phyloP scores from a whole-genome alignment of 2,797 vertebrate species.

The Apogon talboti region DNA sequence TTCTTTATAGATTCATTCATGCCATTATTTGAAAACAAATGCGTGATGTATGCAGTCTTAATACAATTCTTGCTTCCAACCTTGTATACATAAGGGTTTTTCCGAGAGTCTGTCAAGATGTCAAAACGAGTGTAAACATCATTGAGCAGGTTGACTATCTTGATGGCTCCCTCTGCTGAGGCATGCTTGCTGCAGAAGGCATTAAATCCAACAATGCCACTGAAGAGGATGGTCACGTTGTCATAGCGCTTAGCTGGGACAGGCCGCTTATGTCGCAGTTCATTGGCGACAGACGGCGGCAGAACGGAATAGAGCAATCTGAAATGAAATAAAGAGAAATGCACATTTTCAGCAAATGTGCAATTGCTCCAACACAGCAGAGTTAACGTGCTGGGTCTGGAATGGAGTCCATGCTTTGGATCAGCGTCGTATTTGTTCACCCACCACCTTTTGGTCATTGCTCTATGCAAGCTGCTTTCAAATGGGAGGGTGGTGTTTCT shows the following conservation, averaged over 20 bases:
- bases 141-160: slow-evolving; percentile 98
- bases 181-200: slow-evolving; percentile 98
- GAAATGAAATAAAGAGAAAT: slow-evolving; percentile 3
- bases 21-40: slow-evolving; percentile 30
- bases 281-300: slow-evolving; percentile 96
- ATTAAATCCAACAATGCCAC: slow-evolving; percentile 98
- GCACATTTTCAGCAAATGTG: too few species aligned
- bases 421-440: slow-evolving; percentile 63
- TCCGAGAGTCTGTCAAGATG: slow-evolving; percentile 96
- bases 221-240: slow-evolving; percentile 98
- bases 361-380: slow-evolving; percentile 9
- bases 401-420: slow-evolving; percentile 46
- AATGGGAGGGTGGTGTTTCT: slow-evolving; percentile 68
- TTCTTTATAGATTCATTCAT: neutral
- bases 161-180: slow-evolving; percentile 98
- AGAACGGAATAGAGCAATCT: slow-evolving; percentile 97
- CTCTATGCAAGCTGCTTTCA: slow-evolving; percentile 63
- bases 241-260: slow-evolving; percentile 97
- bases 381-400: slow-evolving; percentile 39
- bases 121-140: slow-evolving; percentile 98
- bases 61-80: slow-evolving; percentile 72
- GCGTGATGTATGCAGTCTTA: slow-evolving; percentile 17
- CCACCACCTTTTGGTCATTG: slow-evolving; percentile 75
- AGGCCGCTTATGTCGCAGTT: slow-evolving; percentile 95
- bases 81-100: slow-evolving; percentile 99